Conservation (phyloP, 2,797 vertebrate genomes). For the Graptemys geographica region DNA sequence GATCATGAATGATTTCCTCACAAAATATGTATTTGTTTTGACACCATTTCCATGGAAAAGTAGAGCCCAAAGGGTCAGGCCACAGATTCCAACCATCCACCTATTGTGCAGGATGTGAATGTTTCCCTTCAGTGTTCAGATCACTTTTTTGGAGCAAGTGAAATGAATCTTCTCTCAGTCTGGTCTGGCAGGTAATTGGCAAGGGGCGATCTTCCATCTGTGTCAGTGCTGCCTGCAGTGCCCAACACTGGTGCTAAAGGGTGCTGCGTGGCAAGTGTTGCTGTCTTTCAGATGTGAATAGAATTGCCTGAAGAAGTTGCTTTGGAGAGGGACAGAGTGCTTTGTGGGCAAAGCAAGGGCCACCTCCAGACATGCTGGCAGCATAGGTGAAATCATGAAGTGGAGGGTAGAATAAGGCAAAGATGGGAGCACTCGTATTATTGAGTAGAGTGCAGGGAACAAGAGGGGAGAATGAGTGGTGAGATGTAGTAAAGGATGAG, state of each 20-base stretch:
- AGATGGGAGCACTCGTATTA: neutral
- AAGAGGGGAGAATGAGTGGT: neutral
- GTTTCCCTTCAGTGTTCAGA: neutral
- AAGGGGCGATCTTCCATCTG: neutral
- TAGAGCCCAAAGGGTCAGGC: neutral
- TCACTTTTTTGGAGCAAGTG: neutral
- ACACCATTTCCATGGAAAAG: slow-evolving; percentile 30
- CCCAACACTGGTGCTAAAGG: neutral
- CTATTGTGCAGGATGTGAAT: neutral
- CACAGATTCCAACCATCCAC: neutral
- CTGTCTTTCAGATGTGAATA: neutral
- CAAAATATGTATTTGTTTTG: slow-evolving; percentile 12
- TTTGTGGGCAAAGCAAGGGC: neutral
- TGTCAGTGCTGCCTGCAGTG: neutral
- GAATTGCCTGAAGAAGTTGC: neutral
- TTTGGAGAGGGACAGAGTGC: neutral
- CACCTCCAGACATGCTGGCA: neutral
- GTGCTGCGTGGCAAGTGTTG: neutral
- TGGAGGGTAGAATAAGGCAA: neutral
- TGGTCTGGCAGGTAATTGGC: neutral
- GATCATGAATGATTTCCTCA: slow-evolving; percentile 29
- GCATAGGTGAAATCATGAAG: neutral
- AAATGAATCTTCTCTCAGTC: neutral
- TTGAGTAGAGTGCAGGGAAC: neutral
- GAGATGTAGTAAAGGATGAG: neutral